Evolutionary conservation across 2,797 vertebrate species (phyloP).

Genomic region (Diplodus sargus): DNA sequence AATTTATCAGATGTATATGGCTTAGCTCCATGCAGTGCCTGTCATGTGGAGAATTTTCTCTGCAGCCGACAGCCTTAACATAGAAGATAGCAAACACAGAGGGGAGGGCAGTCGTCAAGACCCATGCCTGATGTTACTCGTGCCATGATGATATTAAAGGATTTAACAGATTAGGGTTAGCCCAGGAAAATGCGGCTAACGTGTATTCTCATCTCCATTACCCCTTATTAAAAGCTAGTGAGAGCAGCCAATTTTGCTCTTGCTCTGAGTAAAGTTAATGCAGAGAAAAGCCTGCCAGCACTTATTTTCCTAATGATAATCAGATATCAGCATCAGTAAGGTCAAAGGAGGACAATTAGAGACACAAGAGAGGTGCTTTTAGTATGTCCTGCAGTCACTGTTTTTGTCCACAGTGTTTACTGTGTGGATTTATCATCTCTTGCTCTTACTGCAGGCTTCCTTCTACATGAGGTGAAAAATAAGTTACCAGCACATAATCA

Average conservation of each 20-base stretch:
- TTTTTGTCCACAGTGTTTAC: not conserved
- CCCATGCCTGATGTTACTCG: slow-evolving; percentile 43
- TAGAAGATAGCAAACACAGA: not conserved
- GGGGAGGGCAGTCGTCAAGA: not conserved
- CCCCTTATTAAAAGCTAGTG: slow-evolving; percentile 69
- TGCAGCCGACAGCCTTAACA: not conserved
- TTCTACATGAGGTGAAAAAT: slow-evolving; percentile 10
- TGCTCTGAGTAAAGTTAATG: slow-evolving; percentile 51
- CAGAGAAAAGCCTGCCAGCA: slow-evolving; percentile 49
- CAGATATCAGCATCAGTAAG: slow-evolving; percentile 59
- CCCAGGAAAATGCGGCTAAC: slow-evolving; percentile 58
- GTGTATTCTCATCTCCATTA: slow-evolving; percentile 71
- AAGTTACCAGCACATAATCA: slow-evolving; percentile 1
- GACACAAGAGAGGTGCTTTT: slow-evolving; percentile 22
- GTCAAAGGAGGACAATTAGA: slow-evolving; percentile 57
- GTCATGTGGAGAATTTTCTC: not conserved
- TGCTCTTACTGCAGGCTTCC: not conserved
- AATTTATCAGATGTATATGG: not conserved
- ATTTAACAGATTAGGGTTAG: slow-evolving; percentile 62
- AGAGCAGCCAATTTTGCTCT: slow-evolving; percentile 60
- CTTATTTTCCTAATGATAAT: slow-evolving; percentile 64
- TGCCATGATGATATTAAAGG: slow-evolving; percentile 58
- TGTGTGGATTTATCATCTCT: not conserved
- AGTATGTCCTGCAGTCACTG: slow-evolving; percentile 4
- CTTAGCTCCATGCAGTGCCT: not conserved